phyloP scores from a whole-genome alignment of 2,888 invertebrate genomes.

The Phania funesta region DNA sequence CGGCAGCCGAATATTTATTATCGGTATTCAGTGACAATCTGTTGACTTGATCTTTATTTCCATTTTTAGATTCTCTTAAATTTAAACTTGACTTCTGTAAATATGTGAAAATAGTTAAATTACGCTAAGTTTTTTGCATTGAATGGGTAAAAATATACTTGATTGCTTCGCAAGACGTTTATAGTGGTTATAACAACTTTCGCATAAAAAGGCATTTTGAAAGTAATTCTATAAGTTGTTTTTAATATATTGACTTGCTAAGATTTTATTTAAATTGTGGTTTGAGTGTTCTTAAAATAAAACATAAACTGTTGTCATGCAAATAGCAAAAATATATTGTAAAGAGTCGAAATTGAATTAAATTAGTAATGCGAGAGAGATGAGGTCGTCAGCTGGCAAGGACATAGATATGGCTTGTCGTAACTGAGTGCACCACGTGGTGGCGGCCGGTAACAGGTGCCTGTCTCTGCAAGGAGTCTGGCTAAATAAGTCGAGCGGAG shows the following conservation, averaged over 20 bases:
- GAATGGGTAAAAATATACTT: neutral
- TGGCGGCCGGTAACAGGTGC: too few relatives aligned
- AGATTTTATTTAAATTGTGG: conserved; percentile 3
- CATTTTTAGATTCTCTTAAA: conserved; percentile 73
- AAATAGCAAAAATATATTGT: neutral
- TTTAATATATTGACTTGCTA: neutral
- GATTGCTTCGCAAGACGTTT: conserved; percentile 8
- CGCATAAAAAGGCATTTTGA: conserved; percentile 27
- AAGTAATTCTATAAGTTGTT: neutral
- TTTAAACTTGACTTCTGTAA: conserved; percentile 77
- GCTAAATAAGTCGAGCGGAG: too few relatives aligned
- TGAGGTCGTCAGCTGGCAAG: too few relatives aligned
- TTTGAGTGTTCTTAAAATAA: conserved; percentile 16
- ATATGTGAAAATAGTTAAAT: neutral
- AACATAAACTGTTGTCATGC: neutral
- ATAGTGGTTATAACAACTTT: conserved; percentile 42
- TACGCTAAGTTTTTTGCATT: neutral
- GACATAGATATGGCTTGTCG: too few relatives aligned
- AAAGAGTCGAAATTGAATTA: neutral
- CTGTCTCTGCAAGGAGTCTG: too few relatives aligned
- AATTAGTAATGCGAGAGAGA: too few relatives aligned
- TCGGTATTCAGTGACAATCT: conserved; percentile 76
- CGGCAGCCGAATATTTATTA: conserved; percentile 73
- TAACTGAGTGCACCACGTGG: too few relatives aligned
- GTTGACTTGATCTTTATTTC: conserved; percentile 73